Percentiles rank a stretch among this genome's conserved stretches.
These are phyloP conservation scores for Notarius lentiginosus DNA, from an alignment of 2,113 vertebrate species.

Conservation along the genomic window DNA sequence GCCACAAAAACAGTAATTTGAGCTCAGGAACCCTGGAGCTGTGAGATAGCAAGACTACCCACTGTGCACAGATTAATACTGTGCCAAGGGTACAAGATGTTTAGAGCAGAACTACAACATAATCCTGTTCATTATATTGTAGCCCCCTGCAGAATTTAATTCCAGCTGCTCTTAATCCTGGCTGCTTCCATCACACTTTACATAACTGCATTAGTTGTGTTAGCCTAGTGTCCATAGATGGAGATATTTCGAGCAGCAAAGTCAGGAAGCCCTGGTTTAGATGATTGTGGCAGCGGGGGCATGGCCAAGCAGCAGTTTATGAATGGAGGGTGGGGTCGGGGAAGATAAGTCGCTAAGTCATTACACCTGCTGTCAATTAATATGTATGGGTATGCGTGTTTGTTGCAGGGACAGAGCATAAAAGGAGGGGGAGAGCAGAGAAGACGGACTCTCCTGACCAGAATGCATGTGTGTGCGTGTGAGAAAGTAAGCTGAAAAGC, in stretches of 20 bases:
- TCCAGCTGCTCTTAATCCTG: background rate
- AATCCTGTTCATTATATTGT: constrained; percentile 5
- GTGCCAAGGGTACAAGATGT: background rate
- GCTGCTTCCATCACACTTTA: background rate
- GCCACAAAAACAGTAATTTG: background rate
- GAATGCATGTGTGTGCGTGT: no score
- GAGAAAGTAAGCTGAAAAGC: no score
- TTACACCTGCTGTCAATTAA: no score
- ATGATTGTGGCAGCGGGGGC: background rate
- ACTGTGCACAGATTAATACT: background rate
- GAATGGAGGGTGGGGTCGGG: no score
- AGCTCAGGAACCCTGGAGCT: background rate
- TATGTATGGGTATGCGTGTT: no score
- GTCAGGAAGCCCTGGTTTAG: background rate
- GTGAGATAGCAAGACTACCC: background rate
- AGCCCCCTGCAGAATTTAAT: background rate
- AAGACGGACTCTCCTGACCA: no score
- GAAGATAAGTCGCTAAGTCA: no score
- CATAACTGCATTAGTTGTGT: background rate
- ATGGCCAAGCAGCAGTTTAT: no score
- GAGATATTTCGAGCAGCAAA: background rate
- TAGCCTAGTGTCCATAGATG: background rate
- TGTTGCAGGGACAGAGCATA: no score
- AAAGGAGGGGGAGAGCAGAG: no score
- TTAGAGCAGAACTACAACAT: background rate